Base-by-base conservation (phyloP, 1,140 invertebrate species). In the Caenorhabditis latens region DNA sequence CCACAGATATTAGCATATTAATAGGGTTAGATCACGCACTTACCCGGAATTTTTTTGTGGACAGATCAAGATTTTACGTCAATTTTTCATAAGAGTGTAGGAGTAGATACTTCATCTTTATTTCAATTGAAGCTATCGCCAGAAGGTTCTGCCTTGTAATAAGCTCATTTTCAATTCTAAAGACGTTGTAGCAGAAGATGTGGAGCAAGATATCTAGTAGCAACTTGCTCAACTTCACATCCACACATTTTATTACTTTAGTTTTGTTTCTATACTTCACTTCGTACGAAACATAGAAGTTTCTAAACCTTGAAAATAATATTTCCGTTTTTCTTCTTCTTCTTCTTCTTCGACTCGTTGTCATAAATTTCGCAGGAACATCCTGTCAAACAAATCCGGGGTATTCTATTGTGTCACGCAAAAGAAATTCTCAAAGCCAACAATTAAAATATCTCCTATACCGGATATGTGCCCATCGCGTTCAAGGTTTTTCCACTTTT, bases 161-260 rank as follows among this genome's bases (percentile, higher is more conserved):
- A 79, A 79, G 71, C 71, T 79, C 43, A 50, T 50, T 79, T 79
- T 24, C n/a, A 53, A 79, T 79, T 79, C 71, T 53, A 40, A 71
- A 71, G 65, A 71, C 65, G 65, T 63, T 63, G 24, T 32, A 24
- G 21, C 11, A 13, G 40, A 46, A 19, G 65, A 43, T 8, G 11
- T 32, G 61, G 61, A 63, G 61, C 61, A 63, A 32, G 32, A 58
- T 58, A n/a, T 43, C 65, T 24, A 71, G 65, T 67, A 43, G 42
- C 65, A 53, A 53, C 13, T 53, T 53, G 50, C 13, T 71, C 65
- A 40, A 63, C 65, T 71, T 71, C 42, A 43, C 42, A 43, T 71
- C 4, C 1, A 14, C 40, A 43, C 24, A 5, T 19, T 71, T 71
- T 71, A 71, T 71, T 71, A 71, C 65, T 71, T 63, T 40, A 40